Percentiles rank a stretch among this genome's conserved stretches.
These are phyloP conservation scores for Chymomyza amoena DNA, from an alignment of 2,888 invertebrate genomes.

Conservation along the genomic window DNA sequence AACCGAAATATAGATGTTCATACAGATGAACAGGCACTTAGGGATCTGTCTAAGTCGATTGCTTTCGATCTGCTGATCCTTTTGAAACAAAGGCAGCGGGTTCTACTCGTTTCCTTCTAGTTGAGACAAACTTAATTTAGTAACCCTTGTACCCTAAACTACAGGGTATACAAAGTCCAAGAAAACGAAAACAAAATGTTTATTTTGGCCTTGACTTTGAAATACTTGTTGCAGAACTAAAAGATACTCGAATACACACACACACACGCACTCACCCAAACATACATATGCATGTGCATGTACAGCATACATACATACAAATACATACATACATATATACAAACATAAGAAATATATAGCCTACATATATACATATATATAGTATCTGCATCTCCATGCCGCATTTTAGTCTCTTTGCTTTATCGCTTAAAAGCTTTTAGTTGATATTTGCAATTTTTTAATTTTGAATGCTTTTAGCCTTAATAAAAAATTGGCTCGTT, in stretches of 20 bases:
- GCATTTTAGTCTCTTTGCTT: slow-evolving; percentile 3
- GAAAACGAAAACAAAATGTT: slow-evolving; percentile 58
- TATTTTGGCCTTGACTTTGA: slow-evolving; percentile 75
- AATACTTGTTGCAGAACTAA: slow-evolving; percentile 62
- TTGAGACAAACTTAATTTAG: too few species aligned
- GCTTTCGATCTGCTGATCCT: too few species aligned
- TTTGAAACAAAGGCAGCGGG: too few species aligned
- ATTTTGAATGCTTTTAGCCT: not conserved
- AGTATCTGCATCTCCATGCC: slow-evolving; percentile 1
- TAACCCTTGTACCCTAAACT: too few species aligned
- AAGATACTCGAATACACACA: slow-evolving; percentile 23
- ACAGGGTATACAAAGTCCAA: too few species aligned
- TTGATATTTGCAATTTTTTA: slow-evolving; percentile 3
- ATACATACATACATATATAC: not conserved
- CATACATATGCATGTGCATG: not conserved
- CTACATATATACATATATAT: not conserved
- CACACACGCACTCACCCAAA: not conserved
- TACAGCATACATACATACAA: not conserved
- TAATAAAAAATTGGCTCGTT: not conserved
- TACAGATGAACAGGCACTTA: too few species aligned
- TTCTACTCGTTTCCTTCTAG: too few species aligned
- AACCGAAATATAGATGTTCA: too few species aligned
- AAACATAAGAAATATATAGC: not conserved
- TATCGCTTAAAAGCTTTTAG: slow-evolving; percentile 4
- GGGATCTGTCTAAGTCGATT: too few species aligned